These are phyloP conservation scores for Drosophila dunni DNA, from an alignment of 1,140 invertebrate species.

Conservation along the genomic window DNA sequence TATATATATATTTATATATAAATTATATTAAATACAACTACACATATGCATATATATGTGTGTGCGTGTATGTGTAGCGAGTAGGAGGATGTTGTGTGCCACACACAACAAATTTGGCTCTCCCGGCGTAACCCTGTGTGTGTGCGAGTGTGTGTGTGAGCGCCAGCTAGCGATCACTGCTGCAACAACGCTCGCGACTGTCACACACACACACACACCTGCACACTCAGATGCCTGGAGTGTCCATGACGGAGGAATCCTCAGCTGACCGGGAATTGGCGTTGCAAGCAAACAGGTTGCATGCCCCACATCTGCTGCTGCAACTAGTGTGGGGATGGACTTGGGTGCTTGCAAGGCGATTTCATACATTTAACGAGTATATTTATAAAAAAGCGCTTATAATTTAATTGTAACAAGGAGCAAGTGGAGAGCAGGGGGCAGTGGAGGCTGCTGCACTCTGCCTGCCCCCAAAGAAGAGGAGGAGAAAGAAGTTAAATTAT, in stretches of 20 bases:
- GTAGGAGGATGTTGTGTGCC: constrained; percentile 20
- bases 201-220: background rate
- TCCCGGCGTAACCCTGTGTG: background rate
- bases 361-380: constrained; percentile 66
- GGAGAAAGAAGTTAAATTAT: constrained; percentile 69
- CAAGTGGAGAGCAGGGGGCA: background rate
- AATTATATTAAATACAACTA: constrained; percentile 20
- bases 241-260: background rate
- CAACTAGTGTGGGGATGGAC: constrained; percentile 12
- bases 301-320: constrained; percentile 30
- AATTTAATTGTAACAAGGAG: constrained; percentile 72
- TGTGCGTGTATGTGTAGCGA: constrained; percentile 4
- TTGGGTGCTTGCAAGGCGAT: constrained; percentile 10
- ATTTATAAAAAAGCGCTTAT: constrained; percentile 81
- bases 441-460: constrained; percentile 26
- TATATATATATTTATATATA: constrained; percentile 56
- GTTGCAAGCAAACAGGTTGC: background rate
- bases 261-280: constrained; percentile 5
- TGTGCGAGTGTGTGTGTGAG: background rate
- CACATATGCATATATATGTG: constrained; percentile 15
- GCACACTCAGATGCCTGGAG: background rate
- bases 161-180: constrained; percentile 7
- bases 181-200: constrained; percentile 12
- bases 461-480: constrained; percentile 31
- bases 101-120: background rate